Conservation (phyloP, 2,888 invertebrate genomes). For the Synergus japonicus region DNA sequence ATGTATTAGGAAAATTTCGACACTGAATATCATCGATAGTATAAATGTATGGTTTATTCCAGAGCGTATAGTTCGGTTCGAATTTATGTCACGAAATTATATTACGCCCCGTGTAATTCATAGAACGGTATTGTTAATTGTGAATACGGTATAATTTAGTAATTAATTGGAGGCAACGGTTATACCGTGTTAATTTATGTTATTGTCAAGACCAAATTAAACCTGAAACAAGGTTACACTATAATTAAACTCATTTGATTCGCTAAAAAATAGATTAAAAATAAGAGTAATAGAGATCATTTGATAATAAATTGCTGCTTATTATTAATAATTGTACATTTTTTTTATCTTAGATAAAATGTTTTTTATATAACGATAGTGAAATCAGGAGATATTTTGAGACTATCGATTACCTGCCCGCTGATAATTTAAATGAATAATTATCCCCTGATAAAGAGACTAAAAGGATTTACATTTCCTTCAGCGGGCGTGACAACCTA, state of each 20-base stretch:
- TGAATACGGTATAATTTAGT: conserved; percentile 30
- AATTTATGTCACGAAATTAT: conserved; percentile 37
- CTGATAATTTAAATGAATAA: conserved; percentile 38
- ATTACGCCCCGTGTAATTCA: conserved; percentile 21
- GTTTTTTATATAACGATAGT: neutral
- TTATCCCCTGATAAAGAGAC: conserved; percentile 32
- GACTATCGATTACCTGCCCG: conserved; percentile 18
- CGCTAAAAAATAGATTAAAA: neutral
- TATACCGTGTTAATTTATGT: conserved; percentile 24
- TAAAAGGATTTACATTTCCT: conserved; percentile 36
- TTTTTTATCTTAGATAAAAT: neutral
- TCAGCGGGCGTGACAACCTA: conserved; percentile 38
- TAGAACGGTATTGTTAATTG: conserved; percentile 20
- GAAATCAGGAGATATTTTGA: neutral
- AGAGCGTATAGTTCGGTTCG: neutral
- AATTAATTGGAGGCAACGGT: conserved; percentile 25
- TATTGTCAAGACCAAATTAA: neutral
- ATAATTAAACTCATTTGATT: neutral
- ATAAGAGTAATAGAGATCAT: neutral
- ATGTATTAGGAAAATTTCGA: conserved; percentile 22
- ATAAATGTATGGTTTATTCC: conserved; percentile 10
- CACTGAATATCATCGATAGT: conserved; percentile 17
- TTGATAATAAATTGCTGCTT: too few species aligned
- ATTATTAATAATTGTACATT: too few species aligned
- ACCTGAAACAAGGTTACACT: neutral